Percentiles rank a stretch among this genome's conserved stretches.
Evolutionary conservation across 2,888 invertebrate species (phyloP).

Genomic region (Patella ulyssiponensis): DNA sequence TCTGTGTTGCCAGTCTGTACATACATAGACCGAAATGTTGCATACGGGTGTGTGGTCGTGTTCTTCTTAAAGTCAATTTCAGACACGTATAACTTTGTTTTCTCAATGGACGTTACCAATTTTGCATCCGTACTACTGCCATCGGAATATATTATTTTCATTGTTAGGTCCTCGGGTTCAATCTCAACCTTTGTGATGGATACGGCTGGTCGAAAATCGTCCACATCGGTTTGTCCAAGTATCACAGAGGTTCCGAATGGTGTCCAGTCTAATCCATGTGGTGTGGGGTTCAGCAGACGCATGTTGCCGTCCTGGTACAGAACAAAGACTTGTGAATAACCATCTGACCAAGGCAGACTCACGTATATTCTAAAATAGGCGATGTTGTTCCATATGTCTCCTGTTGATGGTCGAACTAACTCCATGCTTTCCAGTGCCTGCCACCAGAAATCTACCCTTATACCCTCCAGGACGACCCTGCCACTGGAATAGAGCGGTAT

Average conservation of each 20-base stretch:
- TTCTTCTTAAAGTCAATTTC: conserved; percentile 39
- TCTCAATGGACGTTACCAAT: conserved; percentile 37
- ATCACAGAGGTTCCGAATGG: conserved; percentile 59
- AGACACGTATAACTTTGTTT: conserved; percentile 45
- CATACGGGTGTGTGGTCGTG: conserved; percentile 45
- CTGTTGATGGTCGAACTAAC: background rate
- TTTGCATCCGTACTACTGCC: conserved; percentile 44
- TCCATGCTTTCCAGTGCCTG: conserved; percentile 48
- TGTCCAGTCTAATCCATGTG: conserved; percentile 55
- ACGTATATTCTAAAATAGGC: conserved; percentile 51
- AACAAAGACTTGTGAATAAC: conserved; percentile 54
- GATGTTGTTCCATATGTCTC: conserved; percentile 37
- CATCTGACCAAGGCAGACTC: conserved; percentile 50
- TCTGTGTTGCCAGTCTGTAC: conserved; percentile 52
- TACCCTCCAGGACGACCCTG: conserved; percentile 42
- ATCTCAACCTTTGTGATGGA: conserved; percentile 46
- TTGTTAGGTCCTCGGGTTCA: conserved; percentile 35
- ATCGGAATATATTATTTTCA: conserved; percentile 48
- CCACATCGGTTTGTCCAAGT: conserved; percentile 50
- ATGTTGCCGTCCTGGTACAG: conserved; percentile 56
- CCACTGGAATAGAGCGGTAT: conserved; percentile 37
- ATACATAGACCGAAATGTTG: conserved; percentile 57
- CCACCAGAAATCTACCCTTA: conserved; percentile 54
- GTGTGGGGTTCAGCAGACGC: conserved; percentile 50
- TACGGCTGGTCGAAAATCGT: conserved; percentile 49